These are phyloP conservation scores for Watsonalla binaria DNA, from an alignment of 2,888 invertebrate genomes.

Conservation along the genomic window DNA sequence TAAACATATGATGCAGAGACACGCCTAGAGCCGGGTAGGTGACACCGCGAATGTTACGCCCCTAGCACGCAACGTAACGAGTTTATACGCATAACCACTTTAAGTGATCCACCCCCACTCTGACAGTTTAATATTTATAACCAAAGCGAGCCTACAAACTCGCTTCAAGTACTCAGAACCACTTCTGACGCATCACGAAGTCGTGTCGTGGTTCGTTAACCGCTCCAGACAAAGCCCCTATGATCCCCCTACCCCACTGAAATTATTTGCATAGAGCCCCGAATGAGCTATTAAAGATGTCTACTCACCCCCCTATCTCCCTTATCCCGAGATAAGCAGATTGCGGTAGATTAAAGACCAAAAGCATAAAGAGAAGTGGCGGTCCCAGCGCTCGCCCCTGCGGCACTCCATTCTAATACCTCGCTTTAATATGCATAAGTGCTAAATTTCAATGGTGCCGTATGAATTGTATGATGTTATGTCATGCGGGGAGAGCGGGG, in stretches of 20 bases:
- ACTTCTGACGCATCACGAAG: conserved; percentile 70
- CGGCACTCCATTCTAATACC: conserved; percentile 55
- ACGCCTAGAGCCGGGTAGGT: conserved; percentile 17
- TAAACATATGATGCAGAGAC: conserved; percentile 5
- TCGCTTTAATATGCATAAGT: conserved; percentile 60
- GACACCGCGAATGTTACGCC: conserved; percentile 11
- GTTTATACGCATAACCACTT: conserved; percentile 6
- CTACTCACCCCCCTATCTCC: conserved; percentile 55
- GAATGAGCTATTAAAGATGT: conserved; percentile 79
- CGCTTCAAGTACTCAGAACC: conserved; percentile 62
- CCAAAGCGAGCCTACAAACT: conserved; percentile 59
- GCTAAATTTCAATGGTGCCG: conserved; percentile 54
- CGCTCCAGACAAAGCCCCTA: conserved; percentile 75
- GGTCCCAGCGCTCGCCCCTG: conserved; percentile 40
- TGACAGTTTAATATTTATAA: conserved; percentile 71
- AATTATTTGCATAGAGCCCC: conserved; percentile 77
- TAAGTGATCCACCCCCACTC: conserved; percentile 27
- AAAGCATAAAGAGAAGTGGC: conserved; percentile 63
- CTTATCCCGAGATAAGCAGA: conserved; percentile 66
- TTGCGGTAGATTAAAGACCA: conserved; percentile 78
- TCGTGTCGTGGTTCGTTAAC: conserved; percentile 74
- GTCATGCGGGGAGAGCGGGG: conserved; percentile 47
- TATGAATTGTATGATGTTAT: conserved; percentile 65
- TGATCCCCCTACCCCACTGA: conserved; percentile 63
- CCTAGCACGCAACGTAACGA: conserved; percentile 10